Evolutionary conservation across 2,888 invertebrate species (phyloP), one percentile per base, ranked within the genome.

Genomic region (Xestobium rufovillosum): DNA sequence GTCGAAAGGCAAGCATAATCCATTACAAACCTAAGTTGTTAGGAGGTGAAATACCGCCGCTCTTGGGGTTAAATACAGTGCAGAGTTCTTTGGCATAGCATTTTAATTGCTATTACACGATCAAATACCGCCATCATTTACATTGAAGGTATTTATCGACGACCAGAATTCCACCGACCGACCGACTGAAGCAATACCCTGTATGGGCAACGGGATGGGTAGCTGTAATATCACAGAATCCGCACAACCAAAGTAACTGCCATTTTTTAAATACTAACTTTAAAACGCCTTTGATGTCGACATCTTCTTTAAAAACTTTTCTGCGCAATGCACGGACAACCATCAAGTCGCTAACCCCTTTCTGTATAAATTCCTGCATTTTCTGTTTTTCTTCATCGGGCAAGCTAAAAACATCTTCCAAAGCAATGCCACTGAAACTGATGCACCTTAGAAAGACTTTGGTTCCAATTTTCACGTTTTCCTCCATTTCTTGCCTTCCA

Each of bases 401-500:
- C 10, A 67, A 65, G 13, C 65, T 64, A 50, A 84, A 73, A 14
- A 87, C 57, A 11, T 74, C 71, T 56, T 88, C 87, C 29, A 88
- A 68, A 43, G 85, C 67, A 12, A 89, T 76, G 11, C 84, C 83
- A 53, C 81, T 80, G 65, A 90, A 83, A 32, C 80, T 78, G n/a
- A 82, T 71, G 56, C 86, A 83, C 46, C 76, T 80, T 41, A 87
- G 63, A 61, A 91, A 87, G 3, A 75, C 60, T 17, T 78, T 72
- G 80, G 89, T 77, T 1, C 78, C 80, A n/a, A 80, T 62, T 4
- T 76, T 64, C 46, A 64, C 79, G 55, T 88, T 82, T 43, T 73
- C 71, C 2, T 78, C 73, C 49, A 87, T 65, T 63, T 90, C 89
- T 53, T 78, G 81, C 64, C 88, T 89, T 26, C 90, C 89, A 39